Conservation (phyloP, 1,140 invertebrate genomes). For the Ditylenchus dipsaci region DNA sequence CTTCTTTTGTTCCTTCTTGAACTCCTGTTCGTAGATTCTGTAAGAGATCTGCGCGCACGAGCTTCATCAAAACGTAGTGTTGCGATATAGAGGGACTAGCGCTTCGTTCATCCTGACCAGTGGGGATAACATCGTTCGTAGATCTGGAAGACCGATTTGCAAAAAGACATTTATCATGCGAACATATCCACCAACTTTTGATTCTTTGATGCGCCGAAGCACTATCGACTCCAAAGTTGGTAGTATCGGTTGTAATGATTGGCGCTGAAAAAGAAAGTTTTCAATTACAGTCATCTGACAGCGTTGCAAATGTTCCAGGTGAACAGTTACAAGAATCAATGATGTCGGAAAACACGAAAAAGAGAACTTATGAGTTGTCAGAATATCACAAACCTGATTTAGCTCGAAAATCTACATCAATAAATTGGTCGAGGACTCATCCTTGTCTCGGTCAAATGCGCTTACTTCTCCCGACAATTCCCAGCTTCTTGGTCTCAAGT, state of each 20-base stretch:
- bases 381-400: no score
- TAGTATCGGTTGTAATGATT: slow-evolving; percentile 82
- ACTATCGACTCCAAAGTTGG: slow-evolving; percentile 85
- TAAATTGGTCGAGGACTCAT: slow-evolving; percentile 84
- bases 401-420: slow-evolving; percentile 78
- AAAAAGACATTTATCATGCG: slow-evolving; percentile 1
- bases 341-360: no score
- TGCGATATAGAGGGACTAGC: slow-evolving; percentile 64
- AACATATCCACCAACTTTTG: neutral
- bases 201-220: slow-evolving; percentile 80
- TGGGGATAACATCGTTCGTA: slow-evolving; percentile 70
- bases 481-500: slow-evolving; percentile 80
- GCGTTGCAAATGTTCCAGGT: no score
- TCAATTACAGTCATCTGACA: no score
- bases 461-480: slow-evolving; percentile 81
- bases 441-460: slow-evolving; percentile 72
- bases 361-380: no score
- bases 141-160: neutral
- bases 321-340: no score
- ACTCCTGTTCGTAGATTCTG: slow-evolving; percentile 76
- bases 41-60: slow-evolving; percentile 70
- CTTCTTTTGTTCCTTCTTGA: slow-evolving; percentile 71
- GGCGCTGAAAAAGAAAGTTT: slow-evolving; percentile 71
- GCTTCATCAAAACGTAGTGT: slow-evolving; percentile 87
- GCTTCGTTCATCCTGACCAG: slow-evolving; percentile 80